phyloP scores from a whole-genome alignment of 2,888 invertebrate genomes.

The Acrobasis suavella region DNA sequence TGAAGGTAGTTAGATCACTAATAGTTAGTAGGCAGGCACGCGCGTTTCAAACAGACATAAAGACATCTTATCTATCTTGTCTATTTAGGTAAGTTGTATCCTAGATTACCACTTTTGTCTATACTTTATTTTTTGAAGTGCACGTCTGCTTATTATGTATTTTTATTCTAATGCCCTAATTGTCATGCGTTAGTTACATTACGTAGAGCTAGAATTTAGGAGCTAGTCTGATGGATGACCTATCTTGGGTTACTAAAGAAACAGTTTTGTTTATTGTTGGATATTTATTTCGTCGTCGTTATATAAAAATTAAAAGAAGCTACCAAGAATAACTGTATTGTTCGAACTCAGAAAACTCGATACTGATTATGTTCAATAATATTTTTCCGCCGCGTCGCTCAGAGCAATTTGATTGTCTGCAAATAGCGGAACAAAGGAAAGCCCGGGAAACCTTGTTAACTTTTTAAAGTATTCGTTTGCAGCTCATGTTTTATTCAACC shows the following conservation, averaged over 20 bases:
- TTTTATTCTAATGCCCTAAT: too few species aligned
- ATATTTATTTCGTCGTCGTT: not conserved
- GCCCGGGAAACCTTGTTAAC: slow-evolving; percentile 78
- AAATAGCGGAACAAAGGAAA: slow-evolving; percentile 75
- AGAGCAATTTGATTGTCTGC: slow-evolving; percentile 68
- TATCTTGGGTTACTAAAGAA: not conserved
- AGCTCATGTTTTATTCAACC: slow-evolving; percentile 74
- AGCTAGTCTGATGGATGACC: too few species aligned
- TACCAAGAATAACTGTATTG: not conserved
- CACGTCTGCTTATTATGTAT: not conserved
- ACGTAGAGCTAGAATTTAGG: too few species aligned
- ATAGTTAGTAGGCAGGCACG: not conserved
- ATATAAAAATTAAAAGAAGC: not conserved
- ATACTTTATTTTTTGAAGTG: too few species aligned
- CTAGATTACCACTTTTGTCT: too few species aligned
- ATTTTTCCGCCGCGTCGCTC: slow-evolving; percentile 48
- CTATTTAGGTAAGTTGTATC: too few species aligned
- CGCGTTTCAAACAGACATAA: too few species aligned
- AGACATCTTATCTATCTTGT: too few species aligned
- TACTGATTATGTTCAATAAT: slow-evolving; percentile 40
- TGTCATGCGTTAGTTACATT: too few species aligned
- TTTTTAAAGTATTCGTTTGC: slow-evolving; percentile 77
- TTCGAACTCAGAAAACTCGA: slow-evolving; percentile 1
- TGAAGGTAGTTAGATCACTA: not conserved
- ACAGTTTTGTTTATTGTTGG: not conserved